Evolutionary conservation across 2,113 vertebrate species (phyloP), one percentile per base, ranked within the genome.

Genomic region (Kryptolebias marmoratus): DNA sequence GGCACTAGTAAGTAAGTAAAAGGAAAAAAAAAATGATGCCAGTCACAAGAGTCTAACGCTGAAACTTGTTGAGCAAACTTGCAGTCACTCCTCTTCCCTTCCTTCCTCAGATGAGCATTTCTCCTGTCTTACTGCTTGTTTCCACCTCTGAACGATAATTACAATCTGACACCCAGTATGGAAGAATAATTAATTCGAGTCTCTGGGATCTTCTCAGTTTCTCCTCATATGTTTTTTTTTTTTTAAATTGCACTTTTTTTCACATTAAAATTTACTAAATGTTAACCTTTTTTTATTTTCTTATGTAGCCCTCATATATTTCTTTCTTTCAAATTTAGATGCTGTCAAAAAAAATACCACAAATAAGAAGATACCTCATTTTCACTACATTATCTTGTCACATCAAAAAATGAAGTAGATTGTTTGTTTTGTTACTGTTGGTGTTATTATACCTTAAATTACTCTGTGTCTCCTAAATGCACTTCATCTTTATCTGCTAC

Each of bases 131-230:
- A 55, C 6, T 55, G 69, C 66, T 75, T 80, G 53, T 84, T 79
- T 74, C 73, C 66, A 79, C 67, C 62, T 79, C 63, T 53, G 62
- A 61, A 63, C 73, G 63, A 80, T 88, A 84, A 92, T 87, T 84
- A 77, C 73, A 87, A 73, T 58, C 57, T 81, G 73, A 80, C 79
- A 81, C 60, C 72, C 52, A 84, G 82, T 64, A 71, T 76, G 73
- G 83, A 87, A 88, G 77, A 89, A 84, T 79, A 87, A 86, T 47
- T 56, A 22, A 75, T 54, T 55, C 8, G 32, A 61, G 42, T 75
- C 86, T 49, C 63, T 4, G 7, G 57, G 79, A 69, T 62, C 44
- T 71, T 72, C 73, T 82, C 59, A 56, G 28, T 68, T 69, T 64
- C 64, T 50, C 66, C 81, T 87, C 54, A 73, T 80, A 50, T 81